Evolutionary conservation across 2,113 vertebrate species (phyloP), one percentile per base, ranked within the genome.

Genomic region (Erythrocercus mccallii): DNA sequence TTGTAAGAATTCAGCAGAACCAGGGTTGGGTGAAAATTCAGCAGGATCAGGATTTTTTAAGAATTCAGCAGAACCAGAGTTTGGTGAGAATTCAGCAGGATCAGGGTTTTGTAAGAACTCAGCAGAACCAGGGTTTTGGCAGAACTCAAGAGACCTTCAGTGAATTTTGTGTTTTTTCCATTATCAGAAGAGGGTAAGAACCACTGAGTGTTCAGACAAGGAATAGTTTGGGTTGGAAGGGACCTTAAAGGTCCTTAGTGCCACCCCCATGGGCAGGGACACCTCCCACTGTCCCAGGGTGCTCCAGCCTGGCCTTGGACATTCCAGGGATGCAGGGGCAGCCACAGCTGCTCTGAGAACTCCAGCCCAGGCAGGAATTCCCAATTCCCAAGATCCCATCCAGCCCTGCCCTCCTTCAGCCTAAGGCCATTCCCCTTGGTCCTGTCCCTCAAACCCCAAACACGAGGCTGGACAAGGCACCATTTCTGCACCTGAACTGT

Each of bases 201-300:
- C 9, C 0, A 7, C 33, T 0, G 1, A 45, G 54, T 0, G 22
- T 28, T 28, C 45, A 53, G 16, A 25, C 20, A 7, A 9, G 60
- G 68, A 37, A 21, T n/a, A 28, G 60, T 33, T 21, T 57, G 51
- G 33, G 44, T 24, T 2, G 68, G 37, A 81, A 65, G 18, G 66
- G 58, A 65, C 5, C 27, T 15, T 33, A 7, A 44, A 12, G 31
- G 7, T 7, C 42, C 2, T 48, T 2, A 8, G 5, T 27, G 12
- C 31, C 66, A 18, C 12, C 31, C 31, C 42, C 35, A 6, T 2
- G 25, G 48, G 8, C 65, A 70, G 37, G 35, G 57, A 88, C 57
- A 15, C 10, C 16, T 88, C 2, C 27, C 68, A 23, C 27, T 9
- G 1, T 4, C 25, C 50, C 76, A 37, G 35, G 21, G 0, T 40